These are phyloP conservation scores for Drosophila nasuta DNA, from an alignment of 1,140 invertebrate species.

Conservation along the genomic window DNA sequence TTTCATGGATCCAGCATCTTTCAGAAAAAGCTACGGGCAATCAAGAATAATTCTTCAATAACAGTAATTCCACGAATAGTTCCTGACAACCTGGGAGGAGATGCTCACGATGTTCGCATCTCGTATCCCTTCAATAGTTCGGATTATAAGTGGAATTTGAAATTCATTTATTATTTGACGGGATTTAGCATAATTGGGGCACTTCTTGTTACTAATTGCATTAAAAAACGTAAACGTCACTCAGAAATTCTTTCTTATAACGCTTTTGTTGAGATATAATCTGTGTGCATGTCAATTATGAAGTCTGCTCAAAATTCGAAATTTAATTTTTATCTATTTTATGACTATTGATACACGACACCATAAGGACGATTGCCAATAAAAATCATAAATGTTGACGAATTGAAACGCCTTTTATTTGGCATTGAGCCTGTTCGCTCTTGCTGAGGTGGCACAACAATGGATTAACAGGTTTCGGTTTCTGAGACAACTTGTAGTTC, in stretches of 20 bases:
- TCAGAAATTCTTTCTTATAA: not conserved
- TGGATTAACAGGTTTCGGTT: slow-evolving; percentile 52
- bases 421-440: not conserved
- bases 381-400: not conserved
- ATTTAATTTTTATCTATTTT: not conserved
- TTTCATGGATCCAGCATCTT: not conserved
- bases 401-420: slow-evolving; percentile 8
- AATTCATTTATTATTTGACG: not conserved
- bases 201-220: not conserved
- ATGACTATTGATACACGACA: not conserved
- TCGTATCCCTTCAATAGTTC: not conserved
- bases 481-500: slow-evolving; percentile 59
- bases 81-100: not conserved
- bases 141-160: not conserved
- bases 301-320: not conserved
- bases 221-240: not conserved
- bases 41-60: not conserved
- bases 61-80: not conserved
- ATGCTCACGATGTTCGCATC: too few relatives aligned
- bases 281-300: not conserved
- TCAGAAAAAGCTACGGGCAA: not conserved
- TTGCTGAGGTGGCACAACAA: slow-evolving; percentile 15
- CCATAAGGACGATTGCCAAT: not conserved
- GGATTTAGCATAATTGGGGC: slow-evolving; percentile 26
- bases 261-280: not conserved